Conservation (phyloP, 2,888 invertebrate genomes). For the Drosophila neoperkinsi region DNA sequence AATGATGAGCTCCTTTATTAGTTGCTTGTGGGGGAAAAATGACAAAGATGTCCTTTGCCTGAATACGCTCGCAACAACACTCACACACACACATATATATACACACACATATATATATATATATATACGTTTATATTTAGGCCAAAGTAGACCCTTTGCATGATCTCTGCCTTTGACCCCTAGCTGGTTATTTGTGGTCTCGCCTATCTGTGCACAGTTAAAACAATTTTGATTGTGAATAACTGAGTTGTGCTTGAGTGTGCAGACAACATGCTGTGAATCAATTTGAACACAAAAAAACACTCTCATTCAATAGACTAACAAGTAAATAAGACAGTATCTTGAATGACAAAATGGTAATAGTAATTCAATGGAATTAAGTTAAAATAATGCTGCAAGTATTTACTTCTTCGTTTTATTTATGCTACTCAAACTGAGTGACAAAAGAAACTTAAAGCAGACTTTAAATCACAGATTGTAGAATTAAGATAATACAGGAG, state of each 20-base stretch:
- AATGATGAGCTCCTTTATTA: slow-evolving; percentile 49
- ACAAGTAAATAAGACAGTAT: not conserved
- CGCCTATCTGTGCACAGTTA: slow-evolving; percentile 49
- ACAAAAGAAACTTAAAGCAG: not conserved
- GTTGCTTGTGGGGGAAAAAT: slow-evolving; percentile 55
- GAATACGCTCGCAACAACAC: slow-evolving; percentile 7
- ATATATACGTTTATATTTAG: slow-evolving; percentile 6
- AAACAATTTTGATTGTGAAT: slow-evolving; percentile 58
- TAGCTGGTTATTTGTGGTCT: slow-evolving; percentile 10
- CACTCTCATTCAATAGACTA: slow-evolving; percentile 9
- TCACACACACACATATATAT: not conserved
- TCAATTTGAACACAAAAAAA: slow-evolving; percentile 18
- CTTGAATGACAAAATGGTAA: not conserved
- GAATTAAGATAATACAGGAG: not conserved
- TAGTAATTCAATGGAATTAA: not conserved
- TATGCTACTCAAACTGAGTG: not conserved
- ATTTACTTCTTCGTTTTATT: not conserved
- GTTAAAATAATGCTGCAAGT: not conserved
- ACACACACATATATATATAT: not conserved
- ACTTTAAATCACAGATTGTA: not conserved
- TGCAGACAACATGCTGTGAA: slow-evolving; percentile 36
- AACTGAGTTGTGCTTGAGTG: slow-evolving; percentile 19
- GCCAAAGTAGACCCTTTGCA: slow-evolving; percentile 24
- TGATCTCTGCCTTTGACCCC: slow-evolving; percentile 19
- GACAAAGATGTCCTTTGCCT: slow-evolving; percentile 55